These are phyloP conservation scores for Eublepharis macularius DNA, from an alignment of 2,113 vertebrate genomes.

Conservation along the genomic window DNA sequence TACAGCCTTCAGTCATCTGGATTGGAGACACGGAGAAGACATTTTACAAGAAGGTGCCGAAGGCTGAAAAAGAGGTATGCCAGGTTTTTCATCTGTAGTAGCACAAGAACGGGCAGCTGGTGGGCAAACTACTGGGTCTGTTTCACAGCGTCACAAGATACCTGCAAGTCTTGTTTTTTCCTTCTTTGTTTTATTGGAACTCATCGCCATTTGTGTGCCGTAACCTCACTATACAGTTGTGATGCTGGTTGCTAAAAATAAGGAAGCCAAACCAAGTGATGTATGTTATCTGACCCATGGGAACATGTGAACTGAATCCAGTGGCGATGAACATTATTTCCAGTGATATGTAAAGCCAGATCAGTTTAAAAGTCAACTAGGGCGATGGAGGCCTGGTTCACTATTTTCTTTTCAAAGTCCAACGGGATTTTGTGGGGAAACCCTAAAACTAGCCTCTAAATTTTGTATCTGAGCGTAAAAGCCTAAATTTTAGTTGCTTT, in stretches of 20 bases:
- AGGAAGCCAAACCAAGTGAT: background rate
- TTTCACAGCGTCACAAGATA: background rate
- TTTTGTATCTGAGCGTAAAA: background rate
- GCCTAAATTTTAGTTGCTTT: background rate
- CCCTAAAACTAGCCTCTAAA: background rate
- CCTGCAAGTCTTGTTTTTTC: background rate
- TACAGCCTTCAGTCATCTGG: constrained; percentile 88
- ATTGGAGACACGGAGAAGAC: constrained; percentile 83
- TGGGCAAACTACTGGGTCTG: background rate
- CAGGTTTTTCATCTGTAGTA: background rate
- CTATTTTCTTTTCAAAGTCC: background rate
- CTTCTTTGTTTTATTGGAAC: no score
- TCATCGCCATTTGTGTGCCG: background rate
- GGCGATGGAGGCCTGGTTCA: background rate
- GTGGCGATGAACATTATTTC: background rate
- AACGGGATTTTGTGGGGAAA: background rate
- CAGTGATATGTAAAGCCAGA: background rate
- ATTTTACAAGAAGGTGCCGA: constrained; percentile 77
- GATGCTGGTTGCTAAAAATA: background rate
- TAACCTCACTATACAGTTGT: background rate
- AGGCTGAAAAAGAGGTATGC: constrained; percentile 73
- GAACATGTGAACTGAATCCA: background rate
- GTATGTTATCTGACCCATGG: background rate
- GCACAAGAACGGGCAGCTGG: background rate
- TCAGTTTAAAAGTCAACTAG: background rate